Evolutionary conservation across 2,797 vertebrate species (phyloP), one percentile per base, ranked within the genome.

Genomic region (Peromyscus nudipes): DNA sequence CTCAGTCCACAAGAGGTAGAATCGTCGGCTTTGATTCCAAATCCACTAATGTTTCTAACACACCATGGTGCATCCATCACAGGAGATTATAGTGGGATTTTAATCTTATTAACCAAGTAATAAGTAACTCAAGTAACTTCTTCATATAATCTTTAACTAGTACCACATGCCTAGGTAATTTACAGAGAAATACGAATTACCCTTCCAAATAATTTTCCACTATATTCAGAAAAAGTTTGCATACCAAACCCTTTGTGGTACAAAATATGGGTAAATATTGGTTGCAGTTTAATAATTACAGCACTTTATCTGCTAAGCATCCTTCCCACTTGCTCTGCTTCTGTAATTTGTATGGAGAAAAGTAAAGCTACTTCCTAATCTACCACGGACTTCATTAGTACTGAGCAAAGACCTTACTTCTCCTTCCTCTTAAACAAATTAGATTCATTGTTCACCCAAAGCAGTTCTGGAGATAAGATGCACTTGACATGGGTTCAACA

Each of bases 391-490:
- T 17, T 88, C 46, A 76, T 60, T 84, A 46, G 6, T 65, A 52
- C 43, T 43, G 49, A 91, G 55, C 29, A 34, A 79, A 46, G 55
- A 85, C 23, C 31, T 52, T 67, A 85, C 49, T 79, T 57, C n/a
- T 64, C 34, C 57, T 86, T 73, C 43, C 43, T 88, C 55, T 71
- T 88, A 73, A 92, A 67, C 27, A 75, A 76, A 81, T 62, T 55
- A 79, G 34, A 92, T 43, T 89, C 43, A 81, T 83, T 43, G 27
- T 84, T 90, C 16, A 91, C 12, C 49, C 46, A 57, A 73, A 89
- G 55, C 89, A 31, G 52, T 55, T 89, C 83, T 81, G 37, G 43
- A 95, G 73, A 91, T 64, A 89, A 96, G 71, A 94, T 64, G 37
- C 4, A 79, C n/a, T 93, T 71, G 82, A 62, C 13, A 82, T 19